Evolutionary conservation across 2,888 invertebrate genomes (phyloP).

Genomic region (Thalpophila matura): DNA sequence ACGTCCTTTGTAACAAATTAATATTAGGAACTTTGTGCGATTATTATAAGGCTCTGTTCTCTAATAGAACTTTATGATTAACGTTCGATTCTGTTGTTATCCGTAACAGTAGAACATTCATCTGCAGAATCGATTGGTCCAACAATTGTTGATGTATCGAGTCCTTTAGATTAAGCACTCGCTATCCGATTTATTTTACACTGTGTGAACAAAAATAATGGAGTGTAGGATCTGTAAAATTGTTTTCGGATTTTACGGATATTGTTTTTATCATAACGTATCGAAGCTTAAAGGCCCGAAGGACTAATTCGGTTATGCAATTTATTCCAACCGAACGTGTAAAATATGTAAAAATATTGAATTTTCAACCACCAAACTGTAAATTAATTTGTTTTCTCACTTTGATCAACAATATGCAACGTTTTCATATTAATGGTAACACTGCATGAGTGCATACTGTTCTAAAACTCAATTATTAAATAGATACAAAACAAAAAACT

Average conservation of each 20-base stretch:
- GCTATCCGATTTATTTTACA: constrained; percentile 52
- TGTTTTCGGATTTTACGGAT: constrained; percentile 23
- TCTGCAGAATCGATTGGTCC: constrained; percentile 34
- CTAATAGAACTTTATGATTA: constrained; percentile 23
- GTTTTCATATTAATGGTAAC: no score
- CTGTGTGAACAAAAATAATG: constrained; percentile 56
- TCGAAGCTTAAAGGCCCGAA: constrained; percentile 15
- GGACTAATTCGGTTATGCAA: not conserved
- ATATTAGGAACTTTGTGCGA: constrained; percentile 18
- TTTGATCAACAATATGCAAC: no score
- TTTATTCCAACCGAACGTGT: constrained; percentile 3
- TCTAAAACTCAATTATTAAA: not conserved
- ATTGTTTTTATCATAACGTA: not conserved
- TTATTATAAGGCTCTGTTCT: constrained; percentile 25
- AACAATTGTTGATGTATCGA: constrained; percentile 53
- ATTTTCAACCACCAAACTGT: no score
- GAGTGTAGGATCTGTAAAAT: constrained; percentile 37
- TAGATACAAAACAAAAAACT: not conserved
- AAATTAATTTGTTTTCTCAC: not conserved
- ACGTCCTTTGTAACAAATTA: constrained; percentile 33
- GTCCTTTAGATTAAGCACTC: constrained; percentile 40
- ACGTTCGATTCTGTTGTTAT: constrained; percentile 36
- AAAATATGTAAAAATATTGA: no score
- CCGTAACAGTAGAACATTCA: constrained; percentile 29
- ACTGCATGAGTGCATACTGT: no score